Base-by-base conservation (phyloP, 2,113 vertebrate species). In the Lamprotornis superbus region DNA sequence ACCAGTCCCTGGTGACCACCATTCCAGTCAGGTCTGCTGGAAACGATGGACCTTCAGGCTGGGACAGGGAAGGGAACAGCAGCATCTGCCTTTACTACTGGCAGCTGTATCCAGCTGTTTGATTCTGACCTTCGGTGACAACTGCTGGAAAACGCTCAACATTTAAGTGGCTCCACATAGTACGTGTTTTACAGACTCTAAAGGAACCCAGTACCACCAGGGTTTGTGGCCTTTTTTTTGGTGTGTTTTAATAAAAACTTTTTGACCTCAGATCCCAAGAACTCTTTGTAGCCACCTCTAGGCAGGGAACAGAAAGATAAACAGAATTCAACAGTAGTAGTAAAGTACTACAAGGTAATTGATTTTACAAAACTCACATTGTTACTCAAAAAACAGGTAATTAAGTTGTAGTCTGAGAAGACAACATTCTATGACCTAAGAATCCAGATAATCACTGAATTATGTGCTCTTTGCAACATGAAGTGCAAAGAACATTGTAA, bases 131-230 rank as follows among this genome's bases (percentile, higher is more conserved):
- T 25, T 50, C n/a, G 19, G 18, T 8, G 39, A 61, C 31, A 53
- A n/a, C 22, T 53, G 64, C 56, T 63, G 22, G 25, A 25, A 75
- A 75, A 75, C 53, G 10, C 25, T 70, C 33, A 74, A 55, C 23
- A 23, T 0, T 1, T 1, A 9, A 80, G 18, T 23, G 39, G 25
- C 23, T 60, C 27, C 31, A 15, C 24, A 6, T 23, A 16, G 15
- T 46, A 20, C 25, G 14, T 24, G 46, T 31, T 74, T 53, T 56
- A 57, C 60, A n/a, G 56, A 37, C 3, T 46, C 0, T 39, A 56
- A 42, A 22, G 17, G 18, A 86, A 57, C 30, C 15, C 18, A 33
- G 40, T 28, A 55, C 28, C 49, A 73, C 15, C 30, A 57, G 15
- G 5, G 10, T 28, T 31, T 39, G 23, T 22, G 16, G 24, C 15